A percentile compares a stretch with the other conserved stretches of the same genome.
phyloP scores from a whole-genome alignment of 2,113 vertebrate species.

The Prochilodus magdalenae region DNA sequence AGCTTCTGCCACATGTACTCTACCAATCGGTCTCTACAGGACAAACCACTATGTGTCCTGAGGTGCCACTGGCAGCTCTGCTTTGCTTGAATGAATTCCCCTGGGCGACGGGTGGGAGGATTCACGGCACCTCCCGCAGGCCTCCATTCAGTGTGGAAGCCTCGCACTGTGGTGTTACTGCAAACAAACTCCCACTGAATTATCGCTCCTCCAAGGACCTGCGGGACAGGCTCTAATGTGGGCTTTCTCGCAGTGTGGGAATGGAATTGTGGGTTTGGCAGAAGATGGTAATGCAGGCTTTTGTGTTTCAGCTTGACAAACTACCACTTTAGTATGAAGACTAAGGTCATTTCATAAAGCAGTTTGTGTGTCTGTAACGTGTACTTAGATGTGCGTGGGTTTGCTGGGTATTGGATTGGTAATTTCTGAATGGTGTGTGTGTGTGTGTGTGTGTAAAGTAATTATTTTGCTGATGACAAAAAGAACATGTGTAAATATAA shows the following conservation, averaged over 20 bases:
- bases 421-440: background rate
- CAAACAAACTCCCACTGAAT: constrained; percentile 34
- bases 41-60: constrained; percentile 5
- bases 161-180: constrained; percentile 13
- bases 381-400: background rate
- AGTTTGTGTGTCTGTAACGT: constrained; percentile 15
- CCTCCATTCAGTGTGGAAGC: constrained; percentile 18
- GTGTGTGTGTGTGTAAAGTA: too few species aligned
- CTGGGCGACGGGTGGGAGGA: constrained; percentile 17
- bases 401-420: background rate
- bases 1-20: background rate
- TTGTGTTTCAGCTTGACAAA: background rate
- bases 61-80: background rate
- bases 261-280: constrained; percentile 8
- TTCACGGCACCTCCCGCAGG: constrained; percentile 18
- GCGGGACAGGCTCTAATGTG: constrained; percentile 18
- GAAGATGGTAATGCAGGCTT: background rate
- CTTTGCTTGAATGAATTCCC: constrained; percentile 18
- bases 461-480: too few species aligned
- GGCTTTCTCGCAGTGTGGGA: constrained; percentile 12
- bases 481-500: too few species aligned
- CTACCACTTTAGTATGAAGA: background rate
- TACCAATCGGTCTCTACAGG: background rate
- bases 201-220: constrained; percentile 25
- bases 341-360: background rate